Conservation (phyloP, 2,888 invertebrate species). For the Lagria hirta region DNA sequence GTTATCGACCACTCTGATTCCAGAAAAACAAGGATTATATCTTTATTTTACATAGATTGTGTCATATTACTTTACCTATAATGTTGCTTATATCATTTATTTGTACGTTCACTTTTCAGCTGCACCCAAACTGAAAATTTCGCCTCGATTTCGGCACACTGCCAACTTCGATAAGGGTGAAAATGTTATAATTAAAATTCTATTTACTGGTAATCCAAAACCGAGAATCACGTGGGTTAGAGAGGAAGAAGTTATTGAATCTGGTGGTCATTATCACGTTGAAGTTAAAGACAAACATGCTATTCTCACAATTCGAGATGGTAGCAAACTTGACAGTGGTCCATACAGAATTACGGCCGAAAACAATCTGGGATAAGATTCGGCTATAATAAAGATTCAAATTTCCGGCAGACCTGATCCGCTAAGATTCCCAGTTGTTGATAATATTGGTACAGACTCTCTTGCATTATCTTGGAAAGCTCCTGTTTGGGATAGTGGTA, state of each 20-base stretch:
- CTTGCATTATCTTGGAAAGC: constrained; percentile 95
- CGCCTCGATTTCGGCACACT: constrained; percentile 94
- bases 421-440: constrained; percentile 85
- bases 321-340: constrained; percentile 91
- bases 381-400: constrained; percentile 92
- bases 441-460: constrained; percentile 89
- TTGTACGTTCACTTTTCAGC: constrained; percentile 61
- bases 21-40: too few species aligned
- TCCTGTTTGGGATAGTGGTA: constrained; percentile 95
- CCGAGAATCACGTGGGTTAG: constrained; percentile 93
- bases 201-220: constrained; percentile 96
- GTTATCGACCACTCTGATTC: too few species aligned
- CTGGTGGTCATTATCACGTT: constrained; percentile 87
- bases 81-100: too few species aligned
- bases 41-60: too few species aligned
- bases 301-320: constrained; percentile 91
- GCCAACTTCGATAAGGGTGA: constrained; percentile 99
- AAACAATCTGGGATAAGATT: constrained; percentile 94
- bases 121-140: constrained; percentile 95
- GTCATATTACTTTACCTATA: too few species aligned
- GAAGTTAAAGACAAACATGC: constrained; percentile 92
- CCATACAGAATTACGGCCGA: constrained; percentile 94
- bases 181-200: constrained; percentile 94
- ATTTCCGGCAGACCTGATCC: constrained; percentile 95
- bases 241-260: constrained; percentile 91